A percentile compares a stretch with the other conserved stretches of the same genome.
Conservation (phyloP, 2,888 invertebrate genomes). For the Herminia tarsipennalis region DNA sequence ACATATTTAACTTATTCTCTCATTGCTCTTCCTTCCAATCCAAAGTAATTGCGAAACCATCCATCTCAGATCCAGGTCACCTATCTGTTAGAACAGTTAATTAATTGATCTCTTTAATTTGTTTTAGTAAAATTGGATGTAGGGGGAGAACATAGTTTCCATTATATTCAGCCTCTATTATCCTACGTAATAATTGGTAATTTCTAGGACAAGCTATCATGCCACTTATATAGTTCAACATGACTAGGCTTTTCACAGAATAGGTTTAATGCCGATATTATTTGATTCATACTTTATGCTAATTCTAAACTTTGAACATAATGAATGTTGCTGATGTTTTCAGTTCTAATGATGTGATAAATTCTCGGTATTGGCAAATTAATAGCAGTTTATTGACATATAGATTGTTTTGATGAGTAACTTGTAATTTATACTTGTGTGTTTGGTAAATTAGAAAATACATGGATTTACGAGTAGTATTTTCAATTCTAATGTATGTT, state of each 20-base stretch:
- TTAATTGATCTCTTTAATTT: constrained; percentile 37
- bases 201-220: constrained; percentile 10
- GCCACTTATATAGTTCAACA: constrained; percentile 8
- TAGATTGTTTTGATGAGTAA: not conserved
- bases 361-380: not conserved
- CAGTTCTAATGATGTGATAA: not conserved
- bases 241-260: not conserved
- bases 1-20: not conserved
- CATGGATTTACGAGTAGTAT: too few species aligned
- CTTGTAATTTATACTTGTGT: not conserved
- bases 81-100: constrained; percentile 28
- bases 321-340: not conserved
- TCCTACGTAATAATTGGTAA: constrained; percentile 24
- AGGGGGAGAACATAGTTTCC: constrained; percentile 16
- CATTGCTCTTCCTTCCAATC: not conserved
- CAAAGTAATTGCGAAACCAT: constrained; percentile 4
- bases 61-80: constrained; percentile 19
- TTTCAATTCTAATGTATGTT: too few species aligned
- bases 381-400: not conserved
- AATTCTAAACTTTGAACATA: not conserved
- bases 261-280: not conserved
- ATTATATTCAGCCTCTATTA: constrained; percentile 23
- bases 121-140: constrained; percentile 25
- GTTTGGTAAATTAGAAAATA: too few species aligned
- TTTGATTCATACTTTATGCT: not conserved